Evolutionary conservation across 2,113 vertebrate species (phyloP), one percentile per base, ranked within the genome.

Genomic region (Pleuronectes platessa): DNA sequence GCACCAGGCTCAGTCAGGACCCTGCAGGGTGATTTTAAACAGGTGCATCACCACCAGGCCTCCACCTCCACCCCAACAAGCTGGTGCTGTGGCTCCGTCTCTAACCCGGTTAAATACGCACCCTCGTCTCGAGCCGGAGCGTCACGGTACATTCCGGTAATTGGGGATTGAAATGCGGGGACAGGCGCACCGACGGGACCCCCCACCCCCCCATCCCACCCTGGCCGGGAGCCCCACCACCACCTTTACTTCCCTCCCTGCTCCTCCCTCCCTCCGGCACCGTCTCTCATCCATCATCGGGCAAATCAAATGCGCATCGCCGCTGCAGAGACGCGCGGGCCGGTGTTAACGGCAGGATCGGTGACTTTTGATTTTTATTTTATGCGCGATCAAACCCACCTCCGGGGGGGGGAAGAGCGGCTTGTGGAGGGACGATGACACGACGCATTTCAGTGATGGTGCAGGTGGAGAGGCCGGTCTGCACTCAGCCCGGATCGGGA

Each of bases 141-240:
- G 78, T 90, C 91, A 90, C 69, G 79, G 82, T 68, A 62, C 83
- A 91, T 91, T 90, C 79, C 64, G 59, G 83, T 92, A 91, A 93
- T 92, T 92, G 83, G 68, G 81, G 86, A 75, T 67, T 85, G 87
- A 88, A 86, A 88, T 75, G 86, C 76, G 37, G 88, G 76, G 78
- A 85, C 89, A 72, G 82, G 75, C 65, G 60, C 77, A 87, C 81
- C 81, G 71, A 84, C 72, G 73, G 79, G 76, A 82, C 79, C 82
- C 79, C 59, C 68, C 77, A 81, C 79, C 59, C 68, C 17, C 13
- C 13, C 5, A 1, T 5, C 27, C 31, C 31, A 31, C 31, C 73
- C 49, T n/a, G 15, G 2, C 23, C 66, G 55, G 51, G 24, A 61
- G 37, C 68, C 2, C 40, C 40, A 42, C 40, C 79, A n/a, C 55